Base-by-base conservation (phyloP, 1,140 invertebrate species). In the Drosophila neocordata region DNA sequence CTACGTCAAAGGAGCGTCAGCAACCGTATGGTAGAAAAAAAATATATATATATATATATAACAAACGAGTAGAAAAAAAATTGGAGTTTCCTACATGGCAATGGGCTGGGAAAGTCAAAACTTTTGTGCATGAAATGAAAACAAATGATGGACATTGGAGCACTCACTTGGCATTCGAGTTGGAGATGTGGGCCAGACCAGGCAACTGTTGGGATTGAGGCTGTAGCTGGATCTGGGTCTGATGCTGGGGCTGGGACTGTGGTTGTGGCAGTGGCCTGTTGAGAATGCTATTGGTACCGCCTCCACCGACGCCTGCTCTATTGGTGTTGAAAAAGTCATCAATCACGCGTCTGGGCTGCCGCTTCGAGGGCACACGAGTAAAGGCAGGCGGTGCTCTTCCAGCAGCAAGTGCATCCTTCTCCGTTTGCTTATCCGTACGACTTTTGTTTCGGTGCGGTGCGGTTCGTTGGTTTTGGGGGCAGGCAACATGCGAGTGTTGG, bases 311-410 rank as follows among this genome's bases (percentile, higher is more conserved):
- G 18, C 15, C 53, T 20, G 35, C 52, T 57, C 92, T 93, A 92
- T 92, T 85, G 92, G 92, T 83, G 74, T 93, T 93, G 69, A 92
- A 91, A 73, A 93, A 92, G 37, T 95, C 94, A 92, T 96, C 96
- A 59, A 95, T 94, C 65, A 95, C 93, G 67, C 96, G 94, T 70
- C 97, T 93, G 76, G 96, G 95, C 84, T 96, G 96, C 70, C 97
- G 93, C 73, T 97, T 94, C 69, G 97, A 98, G 6, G 97, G 96
- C n/a, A 96, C 96, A 74, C 98, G 94, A 44, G 96, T 95, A 89
- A 99, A 98, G 41, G 95, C 93, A 35, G 97, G 97, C 55, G 96
- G 96, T 13, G 96, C 94, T 53, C 95, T 93, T 55, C 93, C 90
- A 56, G 94, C 93, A 70, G 93, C 92, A 64, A 93, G 93, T 89